Conservation (phyloP, 2,888 invertebrate species). For the Lamellibrachia satsuma region DNA sequence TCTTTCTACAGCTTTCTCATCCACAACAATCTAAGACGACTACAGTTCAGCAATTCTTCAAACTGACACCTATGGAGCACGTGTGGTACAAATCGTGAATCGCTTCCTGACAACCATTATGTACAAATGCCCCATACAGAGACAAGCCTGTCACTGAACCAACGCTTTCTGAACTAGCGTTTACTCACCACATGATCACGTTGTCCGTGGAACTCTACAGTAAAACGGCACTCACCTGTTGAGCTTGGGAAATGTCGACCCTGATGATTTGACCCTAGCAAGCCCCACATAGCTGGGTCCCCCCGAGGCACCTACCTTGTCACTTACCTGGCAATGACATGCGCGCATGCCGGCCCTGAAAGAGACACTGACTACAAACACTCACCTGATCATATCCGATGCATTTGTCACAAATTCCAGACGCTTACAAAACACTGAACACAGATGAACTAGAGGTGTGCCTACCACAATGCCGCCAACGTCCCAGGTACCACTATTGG, state of each 20-base stretch:
- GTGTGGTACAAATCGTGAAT: background rate
- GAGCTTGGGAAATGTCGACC: background rate
- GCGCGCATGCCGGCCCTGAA: background rate
- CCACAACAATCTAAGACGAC: background rate
- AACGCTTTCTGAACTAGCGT: background rate
- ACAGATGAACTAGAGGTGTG: background rate
- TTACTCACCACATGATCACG: background rate
- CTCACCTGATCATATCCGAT: background rate
- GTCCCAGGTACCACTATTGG: background rate
- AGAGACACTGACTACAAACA: background rate
- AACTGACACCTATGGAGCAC: background rate
- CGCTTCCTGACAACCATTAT: background rate
- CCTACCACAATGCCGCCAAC: background rate
- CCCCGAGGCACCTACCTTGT: background rate
- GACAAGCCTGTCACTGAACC: background rate
- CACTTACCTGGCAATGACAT: background rate
- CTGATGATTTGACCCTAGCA: background rate
- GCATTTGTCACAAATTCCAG: background rate
- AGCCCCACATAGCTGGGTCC: slow-evolving; percentile 6
- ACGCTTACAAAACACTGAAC: background rate
- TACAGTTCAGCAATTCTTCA: background rate
- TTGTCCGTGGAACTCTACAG: background rate
- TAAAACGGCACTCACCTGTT: background rate
- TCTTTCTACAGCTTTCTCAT: background rate
- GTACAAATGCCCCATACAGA: background rate